phyloP scores from a whole-genome alignment of 2,113 vertebrate species.

The Hippocampus abdominalis region DNA sequence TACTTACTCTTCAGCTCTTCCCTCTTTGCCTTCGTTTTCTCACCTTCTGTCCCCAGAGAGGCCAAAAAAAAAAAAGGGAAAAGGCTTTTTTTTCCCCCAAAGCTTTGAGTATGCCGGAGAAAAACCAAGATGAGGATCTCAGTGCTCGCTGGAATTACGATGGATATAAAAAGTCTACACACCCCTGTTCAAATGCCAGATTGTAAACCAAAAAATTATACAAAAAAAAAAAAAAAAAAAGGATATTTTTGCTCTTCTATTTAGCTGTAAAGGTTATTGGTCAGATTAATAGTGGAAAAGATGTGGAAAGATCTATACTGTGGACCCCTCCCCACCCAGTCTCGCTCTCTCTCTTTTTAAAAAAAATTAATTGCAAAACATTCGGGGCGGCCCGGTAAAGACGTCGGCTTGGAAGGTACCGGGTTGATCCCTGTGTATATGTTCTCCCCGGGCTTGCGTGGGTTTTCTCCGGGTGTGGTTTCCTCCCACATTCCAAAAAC shows the following conservation, averaged over 20 bases:
- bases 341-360: too few species aligned
- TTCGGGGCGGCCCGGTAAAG: too few species aligned
- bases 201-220: neutral
- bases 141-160: constrained; percentile 38
- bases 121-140: constrained; percentile 57
- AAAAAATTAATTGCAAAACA: neutral
- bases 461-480: too few species aligned
- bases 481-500: too few species aligned
- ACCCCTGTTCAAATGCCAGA: neutral
- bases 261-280: neutral
- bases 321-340: too few species aligned
- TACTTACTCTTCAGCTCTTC: constrained; percentile 45
- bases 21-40: constrained; percentile 41
- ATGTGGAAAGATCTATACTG: too few species aligned
- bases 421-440: too few species aligned
- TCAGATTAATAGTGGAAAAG: neutral
- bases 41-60: constrained; percentile 46
- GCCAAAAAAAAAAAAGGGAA: constrained; percentile 40
- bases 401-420: too few species aligned
- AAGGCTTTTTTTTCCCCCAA: constrained; percentile 37
- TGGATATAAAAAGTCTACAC: neutral
- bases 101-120: constrained; percentile 43
- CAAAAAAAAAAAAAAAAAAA: neutral
- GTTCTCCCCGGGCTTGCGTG: too few species aligned
- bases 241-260: too few species aligned